Percentiles rank a stretch among this genome's conserved stretches.
phyloP scores from a whole-genome alignment of 2,888 invertebrate genomes.

The Oscheius sp. region DNA sequence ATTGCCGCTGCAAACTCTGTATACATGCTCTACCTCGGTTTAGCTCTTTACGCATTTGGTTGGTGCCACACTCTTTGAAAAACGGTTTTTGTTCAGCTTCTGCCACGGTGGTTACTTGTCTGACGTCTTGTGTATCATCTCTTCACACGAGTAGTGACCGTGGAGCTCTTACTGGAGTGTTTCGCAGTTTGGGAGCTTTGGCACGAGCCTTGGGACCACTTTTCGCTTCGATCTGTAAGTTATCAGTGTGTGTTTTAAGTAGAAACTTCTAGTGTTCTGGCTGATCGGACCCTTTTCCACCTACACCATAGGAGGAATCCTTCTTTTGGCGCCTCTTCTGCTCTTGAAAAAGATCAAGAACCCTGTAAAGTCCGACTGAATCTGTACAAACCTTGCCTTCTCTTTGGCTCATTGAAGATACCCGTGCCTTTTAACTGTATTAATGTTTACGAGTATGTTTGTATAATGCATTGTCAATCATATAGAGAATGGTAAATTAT shows the following conservation, averaged over 20 bases:
- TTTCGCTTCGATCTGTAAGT: constrained; percentile 84
- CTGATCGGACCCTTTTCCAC: constrained; percentile 86
- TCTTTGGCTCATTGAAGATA: background rate
- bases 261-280: constrained; percentile 84
- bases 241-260: background rate
- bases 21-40: constrained; percentile 83
- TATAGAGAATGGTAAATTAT: background rate
- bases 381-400: background rate
- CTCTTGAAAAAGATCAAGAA: constrained; percentile 53
- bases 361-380: constrained; percentile 33
- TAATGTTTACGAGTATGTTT: constrained; percentile 12
- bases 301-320: constrained; percentile 84
- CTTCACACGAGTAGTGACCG: constrained; percentile 84
- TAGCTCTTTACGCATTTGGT: constrained; percentile 90
- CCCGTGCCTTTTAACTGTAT: constrained; percentile 10
- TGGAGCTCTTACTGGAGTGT: constrained; percentile 91
- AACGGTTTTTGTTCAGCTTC: constrained; percentile 75
- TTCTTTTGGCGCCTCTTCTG: constrained; percentile 81
- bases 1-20: constrained; percentile 82
- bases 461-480: no score
- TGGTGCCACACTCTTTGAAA: constrained; percentile 74
- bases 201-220: constrained; percentile 92
- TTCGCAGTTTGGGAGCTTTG: constrained; percentile 91
- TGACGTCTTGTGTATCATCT: constrained; percentile 90
- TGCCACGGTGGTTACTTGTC: constrained; percentile 89